A percentile compares a stretch with the other conserved stretches of the same genome.
phyloP scores from a whole-genome alignment of 2,797 vertebrate genomes.

The Pteropus rufus region DNA sequence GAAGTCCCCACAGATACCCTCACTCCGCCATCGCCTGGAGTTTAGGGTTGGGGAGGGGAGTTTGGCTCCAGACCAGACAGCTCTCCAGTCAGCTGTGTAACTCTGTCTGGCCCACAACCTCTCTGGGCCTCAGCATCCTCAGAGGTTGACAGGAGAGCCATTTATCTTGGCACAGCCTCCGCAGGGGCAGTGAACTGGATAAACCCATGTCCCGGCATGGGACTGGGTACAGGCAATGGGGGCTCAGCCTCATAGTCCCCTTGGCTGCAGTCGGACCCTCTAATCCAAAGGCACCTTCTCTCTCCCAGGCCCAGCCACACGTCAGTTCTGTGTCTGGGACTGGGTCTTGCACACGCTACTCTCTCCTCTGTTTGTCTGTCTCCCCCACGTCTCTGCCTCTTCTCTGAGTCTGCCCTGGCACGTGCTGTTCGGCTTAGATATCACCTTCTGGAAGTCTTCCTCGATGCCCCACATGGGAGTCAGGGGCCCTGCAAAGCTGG shows the following conservation, averaged over 20 bases:
- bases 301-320: neutral
- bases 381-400: neutral
- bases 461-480: neutral
- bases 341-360: neutral
- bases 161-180: neutral
- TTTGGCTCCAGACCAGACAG: neutral
- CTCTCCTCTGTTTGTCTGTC: neutral
- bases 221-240: neutral
- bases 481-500: neutral
- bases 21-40: neutral
- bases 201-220: neutral
- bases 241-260: neutral
- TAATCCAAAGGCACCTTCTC: neutral
- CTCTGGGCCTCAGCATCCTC: neutral
- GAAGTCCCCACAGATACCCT: conserved; percentile 24
- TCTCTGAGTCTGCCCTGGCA: neutral
- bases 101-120: neutral
- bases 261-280: neutral
- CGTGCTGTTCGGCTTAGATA: neutral
- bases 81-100: neutral
- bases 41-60: neutral
- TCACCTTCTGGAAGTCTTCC: neutral
- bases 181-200: neutral
- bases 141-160: neutral
- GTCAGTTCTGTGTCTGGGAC: neutral